Percentiles rank a stretch among this genome's conserved stretches.
These are phyloP conservation scores for Pteruthius melanotis DNA, from an alignment of 2,113 vertebrate genomes.

Conservation along the genomic window DNA sequence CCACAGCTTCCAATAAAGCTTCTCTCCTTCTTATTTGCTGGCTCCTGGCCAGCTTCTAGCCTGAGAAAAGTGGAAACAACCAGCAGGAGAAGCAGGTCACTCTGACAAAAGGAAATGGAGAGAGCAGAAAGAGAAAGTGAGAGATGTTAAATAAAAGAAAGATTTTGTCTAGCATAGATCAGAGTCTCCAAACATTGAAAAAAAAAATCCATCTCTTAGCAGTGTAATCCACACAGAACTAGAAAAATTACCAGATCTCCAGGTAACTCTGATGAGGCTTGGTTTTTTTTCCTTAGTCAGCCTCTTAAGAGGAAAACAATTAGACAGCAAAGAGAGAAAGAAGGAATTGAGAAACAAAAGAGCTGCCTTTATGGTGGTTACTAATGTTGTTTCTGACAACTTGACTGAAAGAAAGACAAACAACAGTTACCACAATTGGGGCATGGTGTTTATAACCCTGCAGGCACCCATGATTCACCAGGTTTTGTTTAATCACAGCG, in stretches of 20 bases:
- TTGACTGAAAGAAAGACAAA: constrained; percentile 49
- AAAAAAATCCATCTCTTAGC: not conserved
- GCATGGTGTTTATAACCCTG: constrained; percentile 54
- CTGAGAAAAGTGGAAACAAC: constrained; percentile 56
- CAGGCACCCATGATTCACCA: constrained; percentile 53
- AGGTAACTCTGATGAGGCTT: not conserved
- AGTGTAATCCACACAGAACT: not conserved
- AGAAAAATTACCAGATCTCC: not conserved
- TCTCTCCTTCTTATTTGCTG: constrained; percentile 22
- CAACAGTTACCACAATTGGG: constrained; percentile 52
- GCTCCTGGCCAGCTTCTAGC: constrained; percentile 48
- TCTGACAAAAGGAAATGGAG: constrained; percentile 32
- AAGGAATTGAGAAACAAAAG: constrained; percentile 50
- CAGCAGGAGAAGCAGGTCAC: constrained; percentile 56
- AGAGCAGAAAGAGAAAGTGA: constrained; percentile 31
- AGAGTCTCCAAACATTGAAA: not conserved
- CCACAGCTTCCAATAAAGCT: not conserved
- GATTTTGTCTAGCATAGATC: not conserved
- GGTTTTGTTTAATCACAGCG: constrained; percentile 27
- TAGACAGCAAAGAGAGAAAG: constrained; percentile 18
- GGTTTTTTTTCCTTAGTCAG: not conserved
- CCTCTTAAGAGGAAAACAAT: constrained; percentile 23
- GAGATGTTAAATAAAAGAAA: not conserved
- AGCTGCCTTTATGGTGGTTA: constrained; percentile 17
- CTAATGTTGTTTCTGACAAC: constrained; percentile 53